Evolutionary conservation across 1,140 invertebrate species (phyloP).

Genomic region (Neuroterus valhalla): DNA sequence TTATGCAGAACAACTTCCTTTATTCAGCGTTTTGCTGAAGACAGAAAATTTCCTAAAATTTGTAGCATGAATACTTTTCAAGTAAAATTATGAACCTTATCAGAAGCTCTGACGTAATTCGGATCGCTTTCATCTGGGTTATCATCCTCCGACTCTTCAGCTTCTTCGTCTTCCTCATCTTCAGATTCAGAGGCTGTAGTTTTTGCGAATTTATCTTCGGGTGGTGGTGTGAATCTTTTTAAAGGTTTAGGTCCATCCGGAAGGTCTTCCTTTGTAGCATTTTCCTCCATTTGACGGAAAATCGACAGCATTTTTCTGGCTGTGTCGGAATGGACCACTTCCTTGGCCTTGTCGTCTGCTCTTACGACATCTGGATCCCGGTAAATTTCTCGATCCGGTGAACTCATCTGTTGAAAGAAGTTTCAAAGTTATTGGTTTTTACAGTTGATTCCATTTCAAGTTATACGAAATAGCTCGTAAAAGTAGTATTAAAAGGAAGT

Average conservation of each 20-base stretch:
- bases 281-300: constrained; percentile 91
- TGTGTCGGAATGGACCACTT: constrained; percentile 81
- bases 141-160: constrained; percentile 76
- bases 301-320: constrained; percentile 89
- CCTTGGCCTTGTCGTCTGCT: constrained; percentile 75
- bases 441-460: no score
- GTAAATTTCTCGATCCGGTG: constrained; percentile 85
- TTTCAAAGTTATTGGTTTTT: neutral
- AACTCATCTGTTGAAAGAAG: constrained; percentile 74
- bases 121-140: constrained; percentile 78
- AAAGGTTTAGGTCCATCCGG: constrained; percentile 85
- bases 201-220: constrained; percentile 80
- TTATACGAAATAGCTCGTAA: no score
- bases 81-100: constrained; percentile 67
- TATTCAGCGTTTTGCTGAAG: neutral
- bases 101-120: constrained; percentile 76
- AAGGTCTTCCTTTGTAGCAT: constrained; percentile 77
- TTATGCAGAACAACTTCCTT: no score
- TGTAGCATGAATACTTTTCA: no score
- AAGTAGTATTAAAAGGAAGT: no score
- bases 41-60: no score
- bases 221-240: constrained; percentile 92
- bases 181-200: constrained; percentile 75
- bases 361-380: constrained; percentile 85
- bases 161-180: constrained; percentile 78